These are phyloP conservation scores for Thereva nobilitata DNA, from an alignment of 2,888 invertebrate genomes.

Conservation along the genomic window DNA sequence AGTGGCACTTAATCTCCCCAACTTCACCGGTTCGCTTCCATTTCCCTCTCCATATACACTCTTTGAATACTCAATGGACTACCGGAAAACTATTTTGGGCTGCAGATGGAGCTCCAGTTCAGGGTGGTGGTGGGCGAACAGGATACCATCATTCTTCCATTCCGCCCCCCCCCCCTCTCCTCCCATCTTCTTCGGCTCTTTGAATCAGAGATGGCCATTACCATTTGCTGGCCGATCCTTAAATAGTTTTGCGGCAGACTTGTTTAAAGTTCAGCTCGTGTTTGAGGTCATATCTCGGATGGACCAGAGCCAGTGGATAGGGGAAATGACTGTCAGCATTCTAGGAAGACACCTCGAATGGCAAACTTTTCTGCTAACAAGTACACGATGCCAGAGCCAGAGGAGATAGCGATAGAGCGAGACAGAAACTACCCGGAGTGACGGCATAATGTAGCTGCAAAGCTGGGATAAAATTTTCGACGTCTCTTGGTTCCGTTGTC, in stretches of 20 bases:
- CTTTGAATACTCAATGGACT: slow-evolving; percentile 11
- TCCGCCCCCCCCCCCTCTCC: no score
- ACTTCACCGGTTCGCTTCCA: background rate
- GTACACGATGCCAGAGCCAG: no score
- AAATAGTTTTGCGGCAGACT: slow-evolving; percentile 27
- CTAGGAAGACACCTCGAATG: background rate
- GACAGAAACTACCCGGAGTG: no score
- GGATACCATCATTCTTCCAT: no score
- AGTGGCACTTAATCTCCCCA: slow-evolving; percentile 25
- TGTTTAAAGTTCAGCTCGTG: slow-evolving; percentile 27
- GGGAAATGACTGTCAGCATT: background rate
- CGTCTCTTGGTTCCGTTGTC: background rate
- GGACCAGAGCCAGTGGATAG: background rate
- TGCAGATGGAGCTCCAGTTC: background rate
- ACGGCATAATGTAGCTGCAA: no score
- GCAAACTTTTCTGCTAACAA: background rate
- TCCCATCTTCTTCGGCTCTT: slow-evolving; percentile 1
- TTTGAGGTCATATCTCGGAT: slow-evolving; percentile 5
- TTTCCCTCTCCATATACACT: slow-evolving; percentile 1
- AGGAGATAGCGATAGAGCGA: no score
- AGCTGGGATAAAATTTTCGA: background rate
- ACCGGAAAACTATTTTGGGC: slow-evolving; percentile 15
- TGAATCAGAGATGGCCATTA: slow-evolving; percentile 13
- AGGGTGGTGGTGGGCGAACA: no score
- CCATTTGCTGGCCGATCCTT: slow-evolving; percentile 24